Percentiles rank a stretch among this genome's conserved stretches.
Conservation (phyloP, 2,113 vertebrate species). For the Perca fluviatilis region DNA sequence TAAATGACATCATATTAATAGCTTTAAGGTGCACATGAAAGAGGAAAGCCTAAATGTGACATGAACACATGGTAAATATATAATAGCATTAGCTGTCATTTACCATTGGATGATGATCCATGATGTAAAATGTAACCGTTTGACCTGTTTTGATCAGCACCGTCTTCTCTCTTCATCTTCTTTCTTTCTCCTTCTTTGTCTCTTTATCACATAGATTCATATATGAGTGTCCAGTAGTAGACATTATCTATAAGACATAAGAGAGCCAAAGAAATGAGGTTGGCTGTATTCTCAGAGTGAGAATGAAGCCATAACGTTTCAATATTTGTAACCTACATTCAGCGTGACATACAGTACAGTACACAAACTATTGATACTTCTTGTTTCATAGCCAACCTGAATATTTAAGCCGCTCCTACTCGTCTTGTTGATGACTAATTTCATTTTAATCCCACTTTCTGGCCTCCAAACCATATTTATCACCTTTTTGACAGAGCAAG, state of each 20-base stretch:
- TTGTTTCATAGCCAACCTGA: background rate
- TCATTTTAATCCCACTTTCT: background rate
- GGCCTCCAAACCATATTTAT: conserved; percentile 5
- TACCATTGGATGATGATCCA: conserved; percentile 38
- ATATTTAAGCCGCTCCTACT: background rate
- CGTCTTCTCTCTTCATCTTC: background rate
- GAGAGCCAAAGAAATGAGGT: background rate
- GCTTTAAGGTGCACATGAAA: conserved; percentile 52
- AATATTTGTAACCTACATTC: background rate
- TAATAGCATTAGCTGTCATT: conserved; percentile 43
- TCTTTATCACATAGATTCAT: background rate
- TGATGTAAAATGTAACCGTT: conserved; percentile 2
- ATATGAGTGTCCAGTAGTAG: background rate
- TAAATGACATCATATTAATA: conserved; percentile 58
- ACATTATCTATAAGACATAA: background rate
- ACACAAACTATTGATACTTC: background rate
- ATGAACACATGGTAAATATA: background rate
- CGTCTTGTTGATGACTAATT: background rate
- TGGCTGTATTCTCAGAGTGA: background rate
- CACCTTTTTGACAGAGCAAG: background rate
- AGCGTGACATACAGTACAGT: background rate
- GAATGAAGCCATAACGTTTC: background rate
- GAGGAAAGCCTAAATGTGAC: conserved; percentile 40
- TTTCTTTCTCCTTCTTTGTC: background rate
- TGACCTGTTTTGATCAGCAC: conserved; percentile 1